phyloP scores from a whole-genome alignment of 2,888 invertebrate genomes.

The Pseudolycoriella hygida region DNA sequence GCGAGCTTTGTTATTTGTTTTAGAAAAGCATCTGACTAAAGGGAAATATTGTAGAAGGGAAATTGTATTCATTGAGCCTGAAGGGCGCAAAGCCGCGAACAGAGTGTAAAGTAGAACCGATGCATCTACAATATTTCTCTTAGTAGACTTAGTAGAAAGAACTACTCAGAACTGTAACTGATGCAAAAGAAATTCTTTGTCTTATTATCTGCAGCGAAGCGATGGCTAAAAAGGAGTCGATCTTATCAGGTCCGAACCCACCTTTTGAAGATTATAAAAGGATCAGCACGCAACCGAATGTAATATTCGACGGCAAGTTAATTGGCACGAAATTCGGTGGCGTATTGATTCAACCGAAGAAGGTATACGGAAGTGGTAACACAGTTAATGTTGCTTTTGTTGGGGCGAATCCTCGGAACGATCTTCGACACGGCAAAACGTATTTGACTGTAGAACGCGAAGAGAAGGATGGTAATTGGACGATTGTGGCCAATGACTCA shows the following conservation, averaged over 20 bases:
- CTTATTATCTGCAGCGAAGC: conserved; percentile 30
- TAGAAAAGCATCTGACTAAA: too few species aligned
- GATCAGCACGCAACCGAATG: conserved; percentile 56
- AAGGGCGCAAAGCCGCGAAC: too few species aligned
- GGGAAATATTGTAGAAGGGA: too few species aligned
- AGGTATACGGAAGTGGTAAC: conserved; percentile 43
- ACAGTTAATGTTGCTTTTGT: conserved; percentile 57
- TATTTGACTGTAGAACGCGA: conserved; percentile 51
- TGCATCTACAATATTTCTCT: too few species aligned
- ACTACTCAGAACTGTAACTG: too few species aligned
- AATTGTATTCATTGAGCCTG: too few species aligned
- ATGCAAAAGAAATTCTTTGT: too few species aligned
- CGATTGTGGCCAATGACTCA: conserved; percentile 58
- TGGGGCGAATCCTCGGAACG: conserved; percentile 67
- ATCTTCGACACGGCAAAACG: conserved; percentile 52
- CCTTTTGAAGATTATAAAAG: conserved; percentile 52
- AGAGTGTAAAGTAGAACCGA: too few species aligned
- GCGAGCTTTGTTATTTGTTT: too few species aligned
- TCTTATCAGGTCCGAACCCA: conserved; percentile 47
- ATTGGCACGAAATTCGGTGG: conserved; percentile 58
- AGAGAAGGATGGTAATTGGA: conserved; percentile 47
- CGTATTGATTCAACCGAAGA: conserved; percentile 48
- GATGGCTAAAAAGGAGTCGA: conserved; percentile 33
- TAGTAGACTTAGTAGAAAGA: too few species aligned
- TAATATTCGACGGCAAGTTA: conserved; percentile 63